A percentile compares a stretch with the other conserved stretches of the same genome.
Evolutionary conservation across 2,113 vertebrate species (phyloP).

Genomic region (Trachemys scripta): DNA sequence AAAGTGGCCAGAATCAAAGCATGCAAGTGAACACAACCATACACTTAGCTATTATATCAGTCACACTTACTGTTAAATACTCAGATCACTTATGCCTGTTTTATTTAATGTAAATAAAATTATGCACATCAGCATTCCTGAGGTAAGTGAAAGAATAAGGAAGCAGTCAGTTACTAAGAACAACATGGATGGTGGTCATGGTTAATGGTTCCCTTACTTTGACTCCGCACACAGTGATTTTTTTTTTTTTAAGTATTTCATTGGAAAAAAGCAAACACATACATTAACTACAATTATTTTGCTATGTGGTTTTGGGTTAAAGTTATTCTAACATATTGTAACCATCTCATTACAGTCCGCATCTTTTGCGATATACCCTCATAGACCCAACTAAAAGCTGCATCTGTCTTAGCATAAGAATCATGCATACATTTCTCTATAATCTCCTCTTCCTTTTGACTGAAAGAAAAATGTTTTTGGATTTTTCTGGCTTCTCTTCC

Average conservation of each 20-base stretch:
- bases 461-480: background rate
- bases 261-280: background rate
- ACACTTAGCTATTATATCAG: background rate
- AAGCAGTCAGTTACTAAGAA: conserved; percentile 54
- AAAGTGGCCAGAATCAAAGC: conserved; percentile 17
- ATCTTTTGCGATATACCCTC: conserved; percentile 36
- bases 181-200: conserved; percentile 27
- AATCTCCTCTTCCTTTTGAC: conserved; percentile 2
- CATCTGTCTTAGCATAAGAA: background rate
- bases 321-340: conserved; percentile 16
- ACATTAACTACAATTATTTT: background rate
- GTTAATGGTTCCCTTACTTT: conserved; percentile 47
- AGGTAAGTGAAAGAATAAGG: conserved; percentile 73
- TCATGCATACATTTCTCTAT: background rate
- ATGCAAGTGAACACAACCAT: background rate
- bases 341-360: background rate
- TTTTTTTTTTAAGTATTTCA: background rate
- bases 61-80: conserved; percentile 24
- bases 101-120: conserved; percentile 29
- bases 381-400: conserved; percentile 17
- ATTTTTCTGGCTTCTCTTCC: background rate
- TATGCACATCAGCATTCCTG: conserved; percentile 77
- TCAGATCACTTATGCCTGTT: conserved; percentile 34
- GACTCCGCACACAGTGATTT: conserved; percentile 46
- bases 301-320: conserved; percentile 22